Conservation (phyloP, 2,113 vertebrate genomes). For the Mesoclemmys tuberculata region DNA sequence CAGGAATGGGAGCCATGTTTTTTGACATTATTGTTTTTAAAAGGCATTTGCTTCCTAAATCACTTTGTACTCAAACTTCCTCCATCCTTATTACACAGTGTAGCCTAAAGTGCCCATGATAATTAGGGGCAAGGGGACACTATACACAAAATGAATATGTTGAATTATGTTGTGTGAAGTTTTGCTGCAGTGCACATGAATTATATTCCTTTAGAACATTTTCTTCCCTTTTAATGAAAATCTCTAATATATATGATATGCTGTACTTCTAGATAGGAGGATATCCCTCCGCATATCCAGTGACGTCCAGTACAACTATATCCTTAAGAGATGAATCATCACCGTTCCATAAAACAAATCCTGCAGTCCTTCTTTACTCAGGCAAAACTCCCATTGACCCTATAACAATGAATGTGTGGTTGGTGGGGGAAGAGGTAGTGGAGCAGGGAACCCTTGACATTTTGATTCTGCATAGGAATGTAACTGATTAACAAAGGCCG, state of each 20-base stretch:
- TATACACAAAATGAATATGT: neutral
- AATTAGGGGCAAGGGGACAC: neutral
- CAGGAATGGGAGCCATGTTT: neutral
- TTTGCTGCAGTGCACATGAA: neutral
- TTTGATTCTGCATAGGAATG: neutral
- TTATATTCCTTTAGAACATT: neutral
- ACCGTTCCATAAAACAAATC: neutral
- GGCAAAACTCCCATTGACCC: neutral
- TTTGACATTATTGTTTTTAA: neutral
- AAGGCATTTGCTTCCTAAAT: neutral
- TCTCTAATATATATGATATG: neutral
- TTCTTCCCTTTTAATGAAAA: neutral
- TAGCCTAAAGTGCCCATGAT: neutral
- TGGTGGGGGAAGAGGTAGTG: neutral
- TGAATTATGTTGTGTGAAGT: neutral
- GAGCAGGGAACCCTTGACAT: neutral
- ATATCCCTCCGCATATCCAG: neutral
- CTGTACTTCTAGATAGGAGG: neutral
- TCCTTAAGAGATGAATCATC: neutral
- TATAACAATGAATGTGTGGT: neutral
- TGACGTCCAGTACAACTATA: neutral
- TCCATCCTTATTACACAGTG: neutral
- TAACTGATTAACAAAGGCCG: neutral
- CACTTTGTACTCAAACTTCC: neutral
- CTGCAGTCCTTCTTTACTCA: neutral